These are phyloP conservation scores for Kuschelorhynchus macadamiae DNA, from an alignment of 2,888 invertebrate genomes.

Conservation along the genomic window DNA sequence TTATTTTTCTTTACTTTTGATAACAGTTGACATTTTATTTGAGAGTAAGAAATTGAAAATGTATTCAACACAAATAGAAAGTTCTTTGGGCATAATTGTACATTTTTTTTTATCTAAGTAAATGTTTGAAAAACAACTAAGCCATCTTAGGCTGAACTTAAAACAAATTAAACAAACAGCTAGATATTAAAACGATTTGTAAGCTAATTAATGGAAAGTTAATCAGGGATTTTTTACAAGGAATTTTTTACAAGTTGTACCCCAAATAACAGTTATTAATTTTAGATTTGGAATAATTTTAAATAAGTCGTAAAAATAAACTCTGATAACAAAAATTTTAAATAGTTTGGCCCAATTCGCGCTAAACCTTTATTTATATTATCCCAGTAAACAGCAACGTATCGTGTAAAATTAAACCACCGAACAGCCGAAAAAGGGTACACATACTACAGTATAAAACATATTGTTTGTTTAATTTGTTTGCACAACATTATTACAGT, in stretches of 20 bases:
- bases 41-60: no score
- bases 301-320: background rate
- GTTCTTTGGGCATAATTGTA: slow-evolving; percentile 12
- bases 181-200: slow-evolving; percentile 5
- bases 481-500: slow-evolving; percentile 42
- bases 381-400: no score
- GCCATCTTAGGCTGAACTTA: background rate
- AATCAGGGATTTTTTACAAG: no score
- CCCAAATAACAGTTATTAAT: slow-evolving; percentile 1
- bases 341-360: no score
- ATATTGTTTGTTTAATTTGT: slow-evolving; percentile 39
- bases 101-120: background rate
- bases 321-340: no score
- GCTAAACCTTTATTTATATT: no score
- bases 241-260: no score
- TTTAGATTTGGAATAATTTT: background rate
- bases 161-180: slow-evolving; percentile 22
- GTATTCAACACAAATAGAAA: slow-evolving; percentile 5
- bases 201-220: background rate
- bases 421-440: no score
- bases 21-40: no score
- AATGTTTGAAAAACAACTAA: background rate
- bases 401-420: no score
- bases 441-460: slow-evolving; percentile 12
- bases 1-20: no score